Base-by-base conservation (phyloP, 2,113 vertebrate species). In the Aegypius monachus region DNA sequence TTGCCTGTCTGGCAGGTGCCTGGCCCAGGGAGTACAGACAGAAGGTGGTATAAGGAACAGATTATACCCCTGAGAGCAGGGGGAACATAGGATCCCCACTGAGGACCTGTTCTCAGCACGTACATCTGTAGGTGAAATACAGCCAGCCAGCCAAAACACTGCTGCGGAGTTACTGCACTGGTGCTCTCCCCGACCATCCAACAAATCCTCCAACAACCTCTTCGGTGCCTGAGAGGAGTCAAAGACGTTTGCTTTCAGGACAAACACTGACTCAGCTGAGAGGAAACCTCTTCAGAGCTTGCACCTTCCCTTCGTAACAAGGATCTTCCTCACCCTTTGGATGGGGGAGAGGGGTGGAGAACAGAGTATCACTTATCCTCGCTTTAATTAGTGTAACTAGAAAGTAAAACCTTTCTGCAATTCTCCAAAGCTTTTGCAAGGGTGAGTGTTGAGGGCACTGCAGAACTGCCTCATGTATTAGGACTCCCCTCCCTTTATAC, bases 381-480 rank as follows among this genome's bases (percentile, higher is more conserved):
- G 21, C 73, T 19, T 53, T 47, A 27, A 87, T 55, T 19, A 10
- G 8, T 0, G 0, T 1, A 17, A 38, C 18, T 21, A 13, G 36
- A 43, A 68, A 59, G 27, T 13, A 36, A 32, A 92, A 34, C 2
- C 0, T 20, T 26, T 11, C 68, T n/a, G 31, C 55, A 22, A 3
- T 3, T 62, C 80, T 43, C 71, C 11, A 0, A 13, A 78, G 90
- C 63, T 62, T 56, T 29, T 8, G 32, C 7, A 5, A 72, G 88
- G 34, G 56, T 31, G 63, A 48, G 89, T 2, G 32, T 2, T 6
- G 70, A 78, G 75, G 38, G 66, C 80, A 63, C 27, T 15, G 80
- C 86, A 53, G 40, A 79, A 23, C 32, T 43, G 53, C 38, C 62
- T 68, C 31, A 1, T 23, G 4, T 6, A 4, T 32, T 15, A 70